Percentiles rank a stretch among this genome's conserved stretches.
Evolutionary conservation across 2,113 vertebrate genomes (phyloP).

Genomic region (Pipa parva): DNA sequence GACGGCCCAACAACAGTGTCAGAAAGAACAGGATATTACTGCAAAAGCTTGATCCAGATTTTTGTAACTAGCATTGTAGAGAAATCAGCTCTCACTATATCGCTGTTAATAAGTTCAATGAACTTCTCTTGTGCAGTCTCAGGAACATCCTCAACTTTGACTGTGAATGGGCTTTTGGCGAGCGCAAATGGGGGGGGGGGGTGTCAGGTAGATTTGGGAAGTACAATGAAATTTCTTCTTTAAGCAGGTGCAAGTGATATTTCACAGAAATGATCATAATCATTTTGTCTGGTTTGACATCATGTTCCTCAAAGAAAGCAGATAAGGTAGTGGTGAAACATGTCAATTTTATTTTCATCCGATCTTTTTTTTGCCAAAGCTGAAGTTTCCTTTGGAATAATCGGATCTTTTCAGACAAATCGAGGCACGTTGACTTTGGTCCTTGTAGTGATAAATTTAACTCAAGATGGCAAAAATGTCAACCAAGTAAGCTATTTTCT

Average conservation of each 20-base stretch:
- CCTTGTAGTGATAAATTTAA: background rate
- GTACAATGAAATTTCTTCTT: conserved; percentile 18
- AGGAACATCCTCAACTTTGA: conserved; percentile 20
- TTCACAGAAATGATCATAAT: conserved; percentile 28
- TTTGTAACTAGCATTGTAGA: conserved; percentile 7
- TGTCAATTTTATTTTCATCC: conserved; percentile 32
- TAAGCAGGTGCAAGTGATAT: conserved; percentile 27
- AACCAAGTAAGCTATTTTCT: conserved; percentile 10
- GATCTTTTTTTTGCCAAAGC: conserved; percentile 17
- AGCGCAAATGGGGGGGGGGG: conserved; percentile 16
- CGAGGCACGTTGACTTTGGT: conserved; percentile 13
- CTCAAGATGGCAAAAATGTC: conserved; percentile 5
- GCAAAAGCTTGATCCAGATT: conserved; percentile 10
- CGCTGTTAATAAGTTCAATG: conserved; percentile 8
- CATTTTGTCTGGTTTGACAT: conserved; percentile 17
- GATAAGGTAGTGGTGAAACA: conserved; percentile 30
- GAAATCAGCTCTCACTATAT: background rate
- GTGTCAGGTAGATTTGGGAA: conserved; percentile 32
- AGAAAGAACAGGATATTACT: conserved; percentile 31
- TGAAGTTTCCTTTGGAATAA: conserved; percentile 24
- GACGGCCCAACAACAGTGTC: conserved; percentile 24
- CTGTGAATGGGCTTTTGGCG: conserved; percentile 16
- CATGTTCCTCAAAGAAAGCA: conserved; percentile 29
- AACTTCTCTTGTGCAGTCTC: conserved; percentile 7
- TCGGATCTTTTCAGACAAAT: conserved; percentile 24